Evolutionary conservation across 2,888 invertebrate genomes (phyloP), one percentile per base, ranked within the genome.

Genomic region (Pedicia rivosa): DNA sequence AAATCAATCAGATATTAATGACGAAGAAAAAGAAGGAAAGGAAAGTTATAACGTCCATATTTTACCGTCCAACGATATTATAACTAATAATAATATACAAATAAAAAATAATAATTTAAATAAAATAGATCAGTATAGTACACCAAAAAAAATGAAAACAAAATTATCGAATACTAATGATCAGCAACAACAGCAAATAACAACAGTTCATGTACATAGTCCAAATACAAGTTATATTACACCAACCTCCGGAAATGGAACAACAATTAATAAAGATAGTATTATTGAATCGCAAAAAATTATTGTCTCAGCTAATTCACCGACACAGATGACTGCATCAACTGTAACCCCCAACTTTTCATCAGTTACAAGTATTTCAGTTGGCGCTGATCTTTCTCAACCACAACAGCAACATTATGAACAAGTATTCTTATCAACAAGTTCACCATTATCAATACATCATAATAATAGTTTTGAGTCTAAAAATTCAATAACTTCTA

Each of bases 1-100:
- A 45, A 4, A 43, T 26, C 40, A 35, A 14, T 14, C 4, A 9
- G 7, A 10, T 7, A 19, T 12, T 31, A 14, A 14, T 20, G 3
- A 13, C 10, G 20, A 32, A 48, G 38, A 47, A 50, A 37, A 29
- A 31, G 54, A 52, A 40, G 49, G 50, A 43, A 36, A 31, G 14
- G 26, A 27, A 8, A 17, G 20, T 34, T 36, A 27, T 45, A 59
- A 59, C 46, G 60, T 59, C 50, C 60, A 59, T 57, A 60, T 59
- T 28, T 59, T 59, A 54, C 59, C 59, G 59, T 59, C 59, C 60
- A 58, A 52, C 50, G 50, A 27, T 37, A 14, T 19, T 8, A 12
- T 16, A 15, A 26, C 35, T n/a, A 9, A 25, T 5, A 24, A 7
- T 24, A 24, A 24, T 24, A 24, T 24, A 5, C 8, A 24, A 3